Percentiles rank a stretch among this genome's conserved stretches.
phyloP scores from a whole-genome alignment of 2,113 vertebrate genomes.

The Stigmatopora nigra region DNA sequence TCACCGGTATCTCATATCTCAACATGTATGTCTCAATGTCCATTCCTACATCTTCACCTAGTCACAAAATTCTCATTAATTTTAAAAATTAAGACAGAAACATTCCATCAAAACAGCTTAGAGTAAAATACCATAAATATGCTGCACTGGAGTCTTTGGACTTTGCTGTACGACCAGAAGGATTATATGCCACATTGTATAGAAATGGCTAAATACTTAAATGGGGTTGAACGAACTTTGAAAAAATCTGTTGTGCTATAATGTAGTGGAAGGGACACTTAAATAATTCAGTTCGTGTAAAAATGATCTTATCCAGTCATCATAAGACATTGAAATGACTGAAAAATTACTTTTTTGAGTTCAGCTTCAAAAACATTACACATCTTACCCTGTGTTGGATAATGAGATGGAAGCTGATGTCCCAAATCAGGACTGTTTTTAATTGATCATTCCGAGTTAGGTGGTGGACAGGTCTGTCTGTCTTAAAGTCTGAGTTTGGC shows the following conservation, averaged over 20 bases:
- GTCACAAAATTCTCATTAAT: background rate
- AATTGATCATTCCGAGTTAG: background rate
- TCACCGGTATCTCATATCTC: background rate
- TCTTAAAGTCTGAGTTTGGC: conserved; percentile 5
- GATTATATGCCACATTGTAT: conserved; percentile 40
- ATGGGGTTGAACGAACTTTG: conserved; percentile 7
- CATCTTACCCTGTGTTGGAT: background rate
- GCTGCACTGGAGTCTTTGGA: conserved; percentile 4
- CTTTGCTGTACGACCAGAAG: conserved; percentile 28
- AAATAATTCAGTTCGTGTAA: background rate
- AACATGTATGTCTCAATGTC: conserved; percentile 1
- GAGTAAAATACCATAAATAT: conserved; percentile 27
- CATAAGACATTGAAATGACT: background rate
- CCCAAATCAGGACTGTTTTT: background rate
- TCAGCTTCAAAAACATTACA: background rate
- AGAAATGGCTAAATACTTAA: conserved; percentile 17
- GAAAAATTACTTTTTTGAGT: background rate
- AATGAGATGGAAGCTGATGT: background rate
- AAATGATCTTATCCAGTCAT: background rate
- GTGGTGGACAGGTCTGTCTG: background rate
- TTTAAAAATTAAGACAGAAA: conserved; percentile 14
- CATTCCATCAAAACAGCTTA: conserved; percentile 35
- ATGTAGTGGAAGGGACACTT: background rate
- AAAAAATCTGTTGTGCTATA: conserved; percentile 2
- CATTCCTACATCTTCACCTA: background rate